Conservation (phyloP, 1,140 invertebrate genomes). For the Venturia canescens region DNA sequence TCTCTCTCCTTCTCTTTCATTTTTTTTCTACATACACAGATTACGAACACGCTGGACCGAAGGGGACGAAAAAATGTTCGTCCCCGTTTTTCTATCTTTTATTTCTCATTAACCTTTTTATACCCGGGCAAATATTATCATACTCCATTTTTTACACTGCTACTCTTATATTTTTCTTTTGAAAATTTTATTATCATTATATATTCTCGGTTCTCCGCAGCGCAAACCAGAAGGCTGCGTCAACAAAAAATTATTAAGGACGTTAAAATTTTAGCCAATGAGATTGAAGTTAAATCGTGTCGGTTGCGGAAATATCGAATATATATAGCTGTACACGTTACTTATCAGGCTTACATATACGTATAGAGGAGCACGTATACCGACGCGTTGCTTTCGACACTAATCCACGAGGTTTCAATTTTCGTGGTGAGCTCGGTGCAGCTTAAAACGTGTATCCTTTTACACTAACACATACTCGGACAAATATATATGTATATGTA, state of each 20-base stretch:
- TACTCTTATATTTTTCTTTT: neutral
- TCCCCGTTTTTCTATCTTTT: neutral
- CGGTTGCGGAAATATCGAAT: too few relatives aligned
- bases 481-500: neutral
- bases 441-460: constrained; percentile 11
- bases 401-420: constrained; percentile 51
- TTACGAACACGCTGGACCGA: neutral
- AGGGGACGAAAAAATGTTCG: too few relatives aligned
- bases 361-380: neutral
- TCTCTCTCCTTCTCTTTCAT: too few relatives aligned
- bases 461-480: too few relatives aligned
- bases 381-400: constrained; percentile 21
- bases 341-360: neutral
- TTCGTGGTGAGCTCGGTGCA: constrained; percentile 44
- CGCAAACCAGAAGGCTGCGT: neutral
- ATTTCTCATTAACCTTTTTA: neutral
- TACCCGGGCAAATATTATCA: neutral
- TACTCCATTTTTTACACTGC: constrained; percentile 1
- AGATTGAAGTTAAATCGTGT: neutral
- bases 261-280: neutral
- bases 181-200: too few relatives aligned
- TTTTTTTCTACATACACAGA: neutral
- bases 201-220: too few relatives aligned
- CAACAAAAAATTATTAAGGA: neutral
- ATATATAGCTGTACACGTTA: too few relatives aligned